Evolutionary conservation across 2,888 invertebrate genomes (phyloP).

Genomic region (Synergus itoensis): DNA sequence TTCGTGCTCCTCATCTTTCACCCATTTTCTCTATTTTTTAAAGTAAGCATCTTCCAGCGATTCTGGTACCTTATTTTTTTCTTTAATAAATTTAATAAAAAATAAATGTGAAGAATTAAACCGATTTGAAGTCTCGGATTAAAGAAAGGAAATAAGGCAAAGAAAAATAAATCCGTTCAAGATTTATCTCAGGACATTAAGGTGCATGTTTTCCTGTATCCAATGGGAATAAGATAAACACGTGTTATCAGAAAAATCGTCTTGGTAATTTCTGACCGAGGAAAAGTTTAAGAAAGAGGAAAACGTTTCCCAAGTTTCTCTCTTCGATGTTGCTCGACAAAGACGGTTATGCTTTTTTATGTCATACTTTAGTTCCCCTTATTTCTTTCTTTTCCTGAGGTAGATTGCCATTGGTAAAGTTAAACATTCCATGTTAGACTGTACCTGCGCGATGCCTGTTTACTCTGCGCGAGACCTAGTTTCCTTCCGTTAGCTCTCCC

Average conservation of each 20-base stretch:
- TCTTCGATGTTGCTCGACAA: conserved; percentile 24
- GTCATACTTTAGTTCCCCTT: conserved; percentile 20
- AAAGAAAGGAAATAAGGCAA: not conserved
- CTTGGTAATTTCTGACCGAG: not conserved
- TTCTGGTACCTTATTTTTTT: too few relatives aligned
- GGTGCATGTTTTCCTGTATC: not conserved
- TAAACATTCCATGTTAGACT: conserved; percentile 58
- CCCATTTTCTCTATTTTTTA: too few relatives aligned
- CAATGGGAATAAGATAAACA: not conserved
- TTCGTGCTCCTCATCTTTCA: too few relatives aligned
- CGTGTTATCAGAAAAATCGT: not conserved
- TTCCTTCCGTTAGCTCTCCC: conserved; percentile 51
- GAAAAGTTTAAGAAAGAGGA: conserved; percentile 25
- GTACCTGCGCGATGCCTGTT: conserved; percentile 57
- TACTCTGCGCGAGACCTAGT: conserved; percentile 57
- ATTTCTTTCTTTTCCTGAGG: conserved; percentile 12
- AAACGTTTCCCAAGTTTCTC: conserved; percentile 9
- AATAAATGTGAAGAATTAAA: not conserved
- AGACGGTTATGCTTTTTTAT: conserved; percentile 31
- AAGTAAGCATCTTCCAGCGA: too few relatives aligned
- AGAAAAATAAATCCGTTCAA: not conserved
- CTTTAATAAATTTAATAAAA: not conserved
- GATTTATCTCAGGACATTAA: conserved; percentile 1
- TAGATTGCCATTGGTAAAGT: conserved; percentile 59
- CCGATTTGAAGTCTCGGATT: not conserved